phyloP scores from a whole-genome alignment of 2,797 vertebrate genomes.

The Xenentodon cancila region DNA sequence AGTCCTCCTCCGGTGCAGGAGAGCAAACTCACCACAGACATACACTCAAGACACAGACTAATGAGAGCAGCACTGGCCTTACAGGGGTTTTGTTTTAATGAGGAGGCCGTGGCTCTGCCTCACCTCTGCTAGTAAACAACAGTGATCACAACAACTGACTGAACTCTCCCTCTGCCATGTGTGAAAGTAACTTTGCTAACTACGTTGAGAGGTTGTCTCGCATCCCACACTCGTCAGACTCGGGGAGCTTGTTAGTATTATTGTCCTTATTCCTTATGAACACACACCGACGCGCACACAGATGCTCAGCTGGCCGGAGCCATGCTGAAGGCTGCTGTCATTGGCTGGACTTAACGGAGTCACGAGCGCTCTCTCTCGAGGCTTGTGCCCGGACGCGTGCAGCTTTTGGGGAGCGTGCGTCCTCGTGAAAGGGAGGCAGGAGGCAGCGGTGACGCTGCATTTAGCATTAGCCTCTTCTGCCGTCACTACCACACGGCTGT shows the following conservation, averaged over 20 bases:
- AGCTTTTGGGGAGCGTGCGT: constrained; percentile 14
- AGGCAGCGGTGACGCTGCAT: constrained; percentile 46
- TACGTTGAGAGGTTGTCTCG: constrained; percentile 24
- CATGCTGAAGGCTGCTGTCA: constrained; percentile 48
- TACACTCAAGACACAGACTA: constrained; percentile 24
- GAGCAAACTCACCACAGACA: constrained; percentile 11
- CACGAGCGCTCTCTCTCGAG: constrained; percentile 31
- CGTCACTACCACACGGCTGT: constrained; percentile 57
- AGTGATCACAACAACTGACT: constrained; percentile 38
- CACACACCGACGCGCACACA: constrained; percentile 25
- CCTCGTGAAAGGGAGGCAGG: constrained; percentile 1
- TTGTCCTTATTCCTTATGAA: constrained; percentile 49
- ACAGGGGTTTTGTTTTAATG: constrained; percentile 59
- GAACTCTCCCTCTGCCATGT: constrained; percentile 13
- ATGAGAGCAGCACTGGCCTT: constrained; percentile 44
- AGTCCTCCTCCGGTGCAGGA: not conserved
- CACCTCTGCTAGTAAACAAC: constrained; percentile 58
- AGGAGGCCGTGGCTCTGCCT: constrained; percentile 45
- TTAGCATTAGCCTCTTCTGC: constrained; percentile 65
- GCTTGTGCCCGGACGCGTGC: constrained; percentile 8
- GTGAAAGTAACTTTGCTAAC: constrained; percentile 36
- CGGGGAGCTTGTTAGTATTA: constrained; percentile 49
- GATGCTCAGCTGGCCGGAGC: constrained; percentile 42
- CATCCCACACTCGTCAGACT: constrained; percentile 27
- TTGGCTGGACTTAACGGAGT: constrained; percentile 28